Evolutionary conservation across 2,888 invertebrate genomes (phyloP).

Genomic region (Mythimna albipuncta): DNA sequence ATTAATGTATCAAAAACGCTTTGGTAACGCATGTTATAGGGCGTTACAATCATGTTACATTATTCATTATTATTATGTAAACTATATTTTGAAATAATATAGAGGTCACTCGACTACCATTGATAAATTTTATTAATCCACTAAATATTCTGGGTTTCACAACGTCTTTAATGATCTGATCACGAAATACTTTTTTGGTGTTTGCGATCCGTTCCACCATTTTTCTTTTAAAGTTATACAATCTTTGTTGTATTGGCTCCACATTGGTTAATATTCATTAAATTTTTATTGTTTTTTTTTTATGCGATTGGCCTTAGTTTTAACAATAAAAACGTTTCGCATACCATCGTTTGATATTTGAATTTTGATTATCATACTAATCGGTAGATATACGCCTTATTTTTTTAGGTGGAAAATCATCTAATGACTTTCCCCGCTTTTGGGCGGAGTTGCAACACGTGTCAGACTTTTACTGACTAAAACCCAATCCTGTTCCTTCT

Average conservation of each 20-base stretch:
- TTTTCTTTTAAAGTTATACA: background rate
- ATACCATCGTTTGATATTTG: slow-evolving; percentile 24
- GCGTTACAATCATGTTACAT: background rate
- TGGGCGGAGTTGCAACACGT: too few species aligned
- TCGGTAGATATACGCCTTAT: slow-evolving; percentile 6
- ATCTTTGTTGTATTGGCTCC: slow-evolving; percentile 13
- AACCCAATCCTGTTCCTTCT: too few species aligned
- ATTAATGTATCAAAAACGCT: too few species aligned
- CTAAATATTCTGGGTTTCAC: slow-evolving; percentile 10
- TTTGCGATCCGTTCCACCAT: background rate
- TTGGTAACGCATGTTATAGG: too few species aligned
- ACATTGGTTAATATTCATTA: slow-evolving; percentile 39
- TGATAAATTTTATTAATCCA: slow-evolving; percentile 11
- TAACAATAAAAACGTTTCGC: slow-evolving; percentile 29
- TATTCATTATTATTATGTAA: background rate
- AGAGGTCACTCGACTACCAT: slow-evolving; percentile 12
- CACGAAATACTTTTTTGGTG: slow-evolving; percentile 14
- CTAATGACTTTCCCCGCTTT: too few species aligned
- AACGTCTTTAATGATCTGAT: slow-evolving; percentile 19
- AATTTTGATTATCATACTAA: slow-evolving; percentile 23
- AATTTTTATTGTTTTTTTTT: slow-evolving; percentile 18
- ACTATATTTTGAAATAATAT: slow-evolving; percentile 9
- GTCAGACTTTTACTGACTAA: too few species aligned
- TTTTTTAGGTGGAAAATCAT: background rate
- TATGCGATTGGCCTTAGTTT: slow-evolving; percentile 17